Evolutionary conservation across 2,113 vertebrate genomes (phyloP), one percentile per base, ranked within the genome.

Genomic region (Fregetta grallaria): DNA sequence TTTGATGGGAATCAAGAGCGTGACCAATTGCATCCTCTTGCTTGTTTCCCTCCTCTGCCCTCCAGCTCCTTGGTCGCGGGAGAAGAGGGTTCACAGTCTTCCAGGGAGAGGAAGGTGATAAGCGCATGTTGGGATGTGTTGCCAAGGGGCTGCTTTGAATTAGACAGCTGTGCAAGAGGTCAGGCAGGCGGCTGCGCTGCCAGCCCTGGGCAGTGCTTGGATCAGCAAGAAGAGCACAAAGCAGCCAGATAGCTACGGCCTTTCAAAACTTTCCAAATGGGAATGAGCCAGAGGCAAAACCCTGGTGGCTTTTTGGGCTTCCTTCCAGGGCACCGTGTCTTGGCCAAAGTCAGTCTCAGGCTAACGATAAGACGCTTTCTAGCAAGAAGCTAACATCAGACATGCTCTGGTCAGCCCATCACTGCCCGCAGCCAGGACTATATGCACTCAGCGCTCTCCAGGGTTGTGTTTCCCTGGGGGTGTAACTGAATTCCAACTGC

Each of bases 251-350:
- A 89, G 49, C 72, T 82, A 3, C 9, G 5, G 86, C 72, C 79
- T 45, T 55, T 77, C 83, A 34, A 65, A 89, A 72, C 67, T 58
- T 52, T 80, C 80, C 91, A 78, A 49, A 38, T 92, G 89, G 92
- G 92, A 90, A 76, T 3, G 36, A 90, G 90, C 92, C 92, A 96
- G 88, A 92, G 96, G 93, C 38, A 42, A 66, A 94, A 66, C 80
- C 71, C 73, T 23, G 36, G 89, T 91, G 94, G 19, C 93, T 94
- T 88, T 84, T 71, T 11, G 72, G 92, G 94, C 93, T 73, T 86
- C 91, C n/a, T 26, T 78, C 93, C 96, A 90, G 87, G 91, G 70
- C 92, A 62, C 49, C 1, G 6, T 72, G 74, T 70, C 61, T 82
- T 86, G 94, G 90, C 94, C 27, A 0, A 47, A 63, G 66, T 12